Base-by-base conservation (phyloP, 1,140 invertebrate species). In the Calosoma granatense region DNA sequence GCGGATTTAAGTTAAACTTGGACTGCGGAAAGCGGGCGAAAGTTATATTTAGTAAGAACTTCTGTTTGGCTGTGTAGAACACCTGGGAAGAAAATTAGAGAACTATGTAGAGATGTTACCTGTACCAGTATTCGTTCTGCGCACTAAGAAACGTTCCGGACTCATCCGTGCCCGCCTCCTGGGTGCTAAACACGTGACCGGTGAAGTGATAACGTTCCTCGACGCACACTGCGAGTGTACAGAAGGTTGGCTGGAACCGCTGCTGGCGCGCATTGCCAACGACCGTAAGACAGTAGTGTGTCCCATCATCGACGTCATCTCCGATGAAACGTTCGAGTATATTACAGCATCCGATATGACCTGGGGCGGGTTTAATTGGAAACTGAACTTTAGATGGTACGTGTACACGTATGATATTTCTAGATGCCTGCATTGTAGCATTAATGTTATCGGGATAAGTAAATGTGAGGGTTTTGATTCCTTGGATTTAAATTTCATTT, bases 291-390 rank as follows among this genome's bases (percentile, higher is more conserved):
- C 92, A 0, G 94, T 98, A 6, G 94, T 96, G 6, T 97, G 94
- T 78, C 95, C 94, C 2, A 96, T 99, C 60, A 98, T 99, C 67
- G 94, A 98, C 77, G 94, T 98, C 19, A 97, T 99, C 65, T 94
- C 93, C 56, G 94, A 97, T 72, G 92, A 97, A 64, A 94, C 90
- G 12, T 98, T 98, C 74, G 93, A 97, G 73, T 98, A 97, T 70
- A 88, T 91, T 47, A 88, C 87, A 43, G 94, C 95, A 0, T 93
- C 90, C 2, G 92, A 94, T 67, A 93, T 93, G 81, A 96, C 94
- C 2, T 95, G 94, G 91, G 94, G 94, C 61, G 94, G 94, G 17
- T 97, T 97, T 73, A 97, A 97, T 77, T 97, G 94, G 94, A 94
- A 96, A 75, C 74, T 97, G n/a, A 95, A 96, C 74, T 95, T 97